These are phyloP conservation scores for Reinhardtius hippoglossoides DNA, from an alignment of 2,113 vertebrate species.

Conservation along the genomic window DNA sequence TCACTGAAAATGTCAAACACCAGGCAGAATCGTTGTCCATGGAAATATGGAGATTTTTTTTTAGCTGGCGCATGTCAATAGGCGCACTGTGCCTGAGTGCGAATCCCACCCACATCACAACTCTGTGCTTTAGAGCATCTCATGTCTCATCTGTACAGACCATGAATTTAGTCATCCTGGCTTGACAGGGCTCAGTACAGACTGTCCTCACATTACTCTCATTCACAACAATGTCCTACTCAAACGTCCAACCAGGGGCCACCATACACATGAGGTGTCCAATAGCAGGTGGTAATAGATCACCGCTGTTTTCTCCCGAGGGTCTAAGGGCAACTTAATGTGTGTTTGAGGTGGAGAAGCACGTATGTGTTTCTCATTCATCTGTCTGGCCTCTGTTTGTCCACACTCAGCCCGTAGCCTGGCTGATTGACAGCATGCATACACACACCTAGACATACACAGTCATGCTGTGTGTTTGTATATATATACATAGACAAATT, in stretches of 20 bases:
- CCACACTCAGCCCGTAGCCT: neutral
- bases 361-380: slow-evolving; percentile 56
- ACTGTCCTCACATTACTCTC: slow-evolving; percentile 37
- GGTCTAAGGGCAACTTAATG: slow-evolving; percentile 19
- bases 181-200: slow-evolving; percentile 20
- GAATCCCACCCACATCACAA: slow-evolving; percentile 39
- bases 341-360: slow-evolving; percentile 28
- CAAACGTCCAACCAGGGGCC: slow-evolving; percentile 4
- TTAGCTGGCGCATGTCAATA: neutral
- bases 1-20: neutral
- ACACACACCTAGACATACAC: too few relatives aligned
- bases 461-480: too few relatives aligned
- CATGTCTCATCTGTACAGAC: slow-evolving; percentile 33
- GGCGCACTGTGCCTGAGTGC: neutral
- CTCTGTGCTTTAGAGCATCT: slow-evolving; percentile 13
- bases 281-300: neutral
- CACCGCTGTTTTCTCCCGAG: slow-evolving; percentile 13
- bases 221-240: slow-evolving; percentile 42
- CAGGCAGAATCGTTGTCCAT: neutral
- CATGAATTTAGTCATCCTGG: slow-evolving; percentile 44
- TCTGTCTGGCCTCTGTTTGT: slow-evolving; percentile 31
- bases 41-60: slow-evolving; percentile 11
- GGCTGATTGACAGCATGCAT: slow-evolving; percentile 4
- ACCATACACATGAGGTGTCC: neutral
- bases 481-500: too few relatives aligned